These are phyloP conservation scores for Hemicordylus capensis DNA, from an alignment of 2,113 vertebrate genomes.

Conservation along the genomic window DNA sequence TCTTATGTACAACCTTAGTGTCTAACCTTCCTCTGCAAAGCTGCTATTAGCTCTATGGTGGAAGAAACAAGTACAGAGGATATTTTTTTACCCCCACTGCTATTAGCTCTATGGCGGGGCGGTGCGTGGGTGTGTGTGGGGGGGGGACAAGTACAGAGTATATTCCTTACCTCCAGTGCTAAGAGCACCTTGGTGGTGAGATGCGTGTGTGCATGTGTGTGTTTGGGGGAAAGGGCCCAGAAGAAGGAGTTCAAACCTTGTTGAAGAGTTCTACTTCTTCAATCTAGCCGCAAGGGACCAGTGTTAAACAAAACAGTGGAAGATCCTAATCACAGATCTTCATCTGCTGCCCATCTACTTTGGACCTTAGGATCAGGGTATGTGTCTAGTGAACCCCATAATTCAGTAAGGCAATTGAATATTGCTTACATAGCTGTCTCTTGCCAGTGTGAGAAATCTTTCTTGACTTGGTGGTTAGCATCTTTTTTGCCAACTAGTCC, in stretches of 20 bases:
- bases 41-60: not conserved
- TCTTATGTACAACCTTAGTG: no score
- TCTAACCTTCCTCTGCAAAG: not conserved
- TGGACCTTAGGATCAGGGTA: not conserved
- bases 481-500: not conserved
- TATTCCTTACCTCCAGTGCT: no score
- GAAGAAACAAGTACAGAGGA: not conserved
- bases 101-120: no score
- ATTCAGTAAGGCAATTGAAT: not conserved
- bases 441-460: not conserved
- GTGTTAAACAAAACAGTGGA: no score
- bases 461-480: fast-evolving
- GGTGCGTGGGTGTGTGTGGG: no score
- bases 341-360: not conserved
- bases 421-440: not conserved
- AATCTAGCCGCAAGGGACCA: not conserved
- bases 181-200: no score
- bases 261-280: no score
- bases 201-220: no score
- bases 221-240: no score
- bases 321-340: no score
- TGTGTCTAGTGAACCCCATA: not conserved
- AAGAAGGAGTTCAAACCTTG: no score
- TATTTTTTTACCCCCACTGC: no score
- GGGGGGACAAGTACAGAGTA: not conserved